Evolutionary conservation across 2,797 vertebrate genomes (phyloP), one percentile per base, ranked within the genome.

Genomic region (Trematomus bernacchii): DNA sequence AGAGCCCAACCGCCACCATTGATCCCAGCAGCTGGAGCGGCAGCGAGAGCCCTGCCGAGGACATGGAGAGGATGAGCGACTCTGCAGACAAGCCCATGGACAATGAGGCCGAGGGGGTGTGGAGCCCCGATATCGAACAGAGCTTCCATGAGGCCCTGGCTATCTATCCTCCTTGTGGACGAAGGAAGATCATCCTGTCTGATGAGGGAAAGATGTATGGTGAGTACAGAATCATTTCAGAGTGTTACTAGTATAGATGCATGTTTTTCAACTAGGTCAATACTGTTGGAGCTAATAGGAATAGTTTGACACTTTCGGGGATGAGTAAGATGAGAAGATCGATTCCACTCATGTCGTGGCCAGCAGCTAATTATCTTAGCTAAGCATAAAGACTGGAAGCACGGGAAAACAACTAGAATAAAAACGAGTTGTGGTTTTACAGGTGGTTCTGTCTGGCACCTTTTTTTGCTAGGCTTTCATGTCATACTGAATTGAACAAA

Each of bases 131-230:
- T 94, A 99, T 99, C 74, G 98, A 99, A 81, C 98, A 99, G 96
- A 99, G 98, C 96, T 99, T 99, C 92, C 98, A 99, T 94, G 98
- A 99, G 93, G 98, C 98, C 64, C 94, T 99, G 91, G 98, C 98
- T 87, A 99, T 99, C 92, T 99, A 99, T 92, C 98, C 98, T 61
- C 98, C 98, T 0, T 99, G 98, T 90, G 98, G 98, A 73, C 97
- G 98, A 89, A 96, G 98, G 92, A 99, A 99, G 96, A 99, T 99
- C 95, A 99, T 99, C 93, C 96, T 99, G 81, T 99, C 98, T 37
- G 98, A 99, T 70, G 98, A 99, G 94, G 98, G 98, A 90, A 99
- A 99, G 96, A 99, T 99, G 98, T 99, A 99, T 95, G 98, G 98
- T 99, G 95, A 98, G 98, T 97, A 73, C 65, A 71, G 48, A 72